These are phyloP conservation scores for Lepidurus couesii DNA, from an alignment of 1,140 invertebrate genomes.

Conservation along the genomic window DNA sequence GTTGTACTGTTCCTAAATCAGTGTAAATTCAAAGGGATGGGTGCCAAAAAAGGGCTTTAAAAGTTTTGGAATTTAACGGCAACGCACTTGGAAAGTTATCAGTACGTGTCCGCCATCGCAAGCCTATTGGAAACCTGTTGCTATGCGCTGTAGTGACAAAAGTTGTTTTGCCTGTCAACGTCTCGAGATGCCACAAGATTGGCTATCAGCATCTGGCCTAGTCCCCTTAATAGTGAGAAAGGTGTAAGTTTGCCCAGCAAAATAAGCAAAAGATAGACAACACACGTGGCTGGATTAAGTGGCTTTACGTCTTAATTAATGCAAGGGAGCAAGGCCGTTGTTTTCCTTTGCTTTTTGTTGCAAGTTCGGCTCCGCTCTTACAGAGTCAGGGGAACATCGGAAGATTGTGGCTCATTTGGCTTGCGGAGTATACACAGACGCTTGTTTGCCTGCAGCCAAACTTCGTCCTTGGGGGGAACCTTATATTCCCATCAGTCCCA, in stretches of 20 bases:
- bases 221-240: background rate
- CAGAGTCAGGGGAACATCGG: background rate
- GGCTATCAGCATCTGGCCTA: background rate
- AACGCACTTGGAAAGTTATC: background rate
- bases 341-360: conserved; percentile 5
- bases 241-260: background rate
- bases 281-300: conserved; percentile 4
- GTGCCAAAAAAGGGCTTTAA: background rate
- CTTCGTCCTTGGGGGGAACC: conserved; percentile 5
- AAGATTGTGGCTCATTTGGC: background rate
- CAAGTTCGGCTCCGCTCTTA: background rate
- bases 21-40: no score
- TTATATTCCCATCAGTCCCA: background rate
- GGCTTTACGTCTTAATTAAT: conserved; percentile 18
- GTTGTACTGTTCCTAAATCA: no score
- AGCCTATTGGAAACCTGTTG: background rate
- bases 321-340: conserved; percentile 3
- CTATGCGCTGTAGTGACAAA: background rate
- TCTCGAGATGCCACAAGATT: conserved; percentile 8
- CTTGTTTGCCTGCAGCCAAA: background rate
- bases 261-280: background rate
- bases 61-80: background rate
- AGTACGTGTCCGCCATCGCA: background rate
- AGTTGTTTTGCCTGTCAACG: background rate
- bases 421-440: background rate